Evolutionary conservation across 2,113 vertebrate species (phyloP).

Genomic region (Heterochromis multidens): DNA sequence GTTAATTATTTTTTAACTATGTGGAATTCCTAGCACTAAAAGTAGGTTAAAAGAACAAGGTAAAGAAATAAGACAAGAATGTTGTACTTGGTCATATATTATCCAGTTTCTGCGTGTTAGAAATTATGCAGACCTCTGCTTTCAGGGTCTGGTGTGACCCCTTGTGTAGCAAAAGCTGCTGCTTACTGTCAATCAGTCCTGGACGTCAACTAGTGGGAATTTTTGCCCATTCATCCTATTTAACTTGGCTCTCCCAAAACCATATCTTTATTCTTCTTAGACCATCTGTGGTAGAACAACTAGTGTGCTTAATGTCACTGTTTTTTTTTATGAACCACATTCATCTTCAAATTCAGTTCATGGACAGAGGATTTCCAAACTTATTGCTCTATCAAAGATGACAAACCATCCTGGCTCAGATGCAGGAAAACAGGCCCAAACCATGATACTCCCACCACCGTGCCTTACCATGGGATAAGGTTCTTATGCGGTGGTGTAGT

Average conservation of each 20-base stretch:
- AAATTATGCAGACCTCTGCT: neutral
- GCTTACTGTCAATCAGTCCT: too few species aligned
- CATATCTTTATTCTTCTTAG: neutral
- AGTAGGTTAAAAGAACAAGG: neutral
- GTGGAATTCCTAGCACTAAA: rapidly evolving
- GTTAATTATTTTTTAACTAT: neutral
- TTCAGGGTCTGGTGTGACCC: neutral
- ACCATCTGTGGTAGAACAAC: neutral
- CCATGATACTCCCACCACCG: neutral
- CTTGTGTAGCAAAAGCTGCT: neutral
- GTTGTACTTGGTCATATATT: neutral
- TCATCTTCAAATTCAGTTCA: too few species aligned
- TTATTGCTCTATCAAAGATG: neutral
- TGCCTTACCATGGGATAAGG: neutral
- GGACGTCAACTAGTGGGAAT: neutral
- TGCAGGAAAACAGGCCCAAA: neutral
- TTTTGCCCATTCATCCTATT: neutral
- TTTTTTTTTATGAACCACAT: neutral
- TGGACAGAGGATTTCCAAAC: neutral
- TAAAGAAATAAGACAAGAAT: neutral
- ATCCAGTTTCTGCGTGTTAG: neutral
- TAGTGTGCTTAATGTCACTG: neutral
- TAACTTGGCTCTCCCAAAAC: rapidly evolving
- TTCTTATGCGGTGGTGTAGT: neutral
- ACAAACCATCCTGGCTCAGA: neutral